Evolutionary conservation across 37 sponge, comb jelly and placozoan species (phyloP).

Genomic region (Cladorhizidae sp.): DNA sequence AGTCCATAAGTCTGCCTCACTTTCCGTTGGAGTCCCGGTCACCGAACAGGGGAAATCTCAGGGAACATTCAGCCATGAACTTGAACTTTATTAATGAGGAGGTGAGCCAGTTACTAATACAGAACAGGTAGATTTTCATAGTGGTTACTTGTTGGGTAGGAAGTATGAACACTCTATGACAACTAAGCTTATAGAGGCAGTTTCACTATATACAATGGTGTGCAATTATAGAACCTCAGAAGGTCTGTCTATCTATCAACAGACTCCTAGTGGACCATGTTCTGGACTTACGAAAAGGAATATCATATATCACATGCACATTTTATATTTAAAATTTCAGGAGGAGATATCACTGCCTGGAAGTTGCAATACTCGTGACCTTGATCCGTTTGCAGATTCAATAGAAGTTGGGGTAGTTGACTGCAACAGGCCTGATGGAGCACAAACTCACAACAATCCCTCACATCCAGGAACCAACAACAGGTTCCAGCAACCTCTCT

Average conservation of each 20-base stretch:
- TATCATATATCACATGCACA: not conserved
- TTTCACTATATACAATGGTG: too few species aligned
- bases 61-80: too few species aligned
- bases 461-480: not conserved
- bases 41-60: too few species aligned
- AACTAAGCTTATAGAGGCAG: too few species aligned
- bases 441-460: not conserved
- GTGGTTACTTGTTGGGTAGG: too few species aligned
- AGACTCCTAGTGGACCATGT: too few species aligned
- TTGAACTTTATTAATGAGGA: not conserved
- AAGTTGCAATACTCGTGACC: not conserved
- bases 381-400: conserved; percentile 31
- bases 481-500: not conserved
- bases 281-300: too few species aligned
- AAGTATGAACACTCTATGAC: too few species aligned
- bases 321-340: not conserved
- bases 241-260: too few species aligned
- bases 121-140: too few species aligned
- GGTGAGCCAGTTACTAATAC: conserved; percentile 8
- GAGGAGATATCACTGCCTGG: not conserved
- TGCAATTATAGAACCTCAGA: too few species aligned
- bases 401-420: conserved; percentile 5
- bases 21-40: conserved; percentile 32
- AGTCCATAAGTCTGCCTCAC: conserved; percentile 6
- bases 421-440: conserved; percentile 11